Base-by-base conservation (phyloP, 2,888 invertebrate species). In the Drosophila parthenogenetica region DNA sequence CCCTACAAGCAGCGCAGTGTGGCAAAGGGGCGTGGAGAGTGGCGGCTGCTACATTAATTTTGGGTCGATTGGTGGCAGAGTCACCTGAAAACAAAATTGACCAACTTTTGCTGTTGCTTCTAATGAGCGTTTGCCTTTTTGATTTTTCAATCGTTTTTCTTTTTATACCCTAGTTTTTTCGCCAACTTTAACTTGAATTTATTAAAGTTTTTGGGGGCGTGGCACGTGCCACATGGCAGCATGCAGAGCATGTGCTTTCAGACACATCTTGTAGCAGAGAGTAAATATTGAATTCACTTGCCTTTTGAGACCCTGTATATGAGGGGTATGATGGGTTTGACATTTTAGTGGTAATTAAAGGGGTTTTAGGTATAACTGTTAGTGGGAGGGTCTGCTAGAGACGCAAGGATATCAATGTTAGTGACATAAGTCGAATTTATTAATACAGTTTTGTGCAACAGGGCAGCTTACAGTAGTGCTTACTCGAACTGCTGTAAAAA, bases 121-220 rank as follows among this genome's bases (percentile, higher is more conserved):
- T 74, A 74, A 74, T 74, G 73, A 74, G 65, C 74, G 61, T 55
- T 66, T 54, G 72, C 72, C n/a, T 29, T 71, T 72, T 72, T 73
- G 32, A 49, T 63, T 17, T 35, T 16, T 49, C 46, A 55, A 63
- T 72, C 3, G 22, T 5, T 22, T 22, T 22, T 22, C 57, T 61
- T 35, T 55, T 65, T 42, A 29, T 29, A 8, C 29, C 29, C 8
- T 5, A 35, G 13, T 53, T 39, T 39, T 46, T 16, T 35, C 13
- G 39, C 25, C 42, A 43, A 53, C 48, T 50, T 46, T 37, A 73
- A 74, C 73, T 74, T 87, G 82, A 87, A 89, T 85, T 79, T 69
- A 71, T 63, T 81, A 65, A 63, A 65, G 46, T 55, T 58, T 55
- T 43, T 22, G 48, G 4, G 35, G 63, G 67, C 57, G 75, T 63